phyloP scores from a whole-genome alignment of 2,888 invertebrate species.

The Hydroisotoma schaefferi region DNA sequence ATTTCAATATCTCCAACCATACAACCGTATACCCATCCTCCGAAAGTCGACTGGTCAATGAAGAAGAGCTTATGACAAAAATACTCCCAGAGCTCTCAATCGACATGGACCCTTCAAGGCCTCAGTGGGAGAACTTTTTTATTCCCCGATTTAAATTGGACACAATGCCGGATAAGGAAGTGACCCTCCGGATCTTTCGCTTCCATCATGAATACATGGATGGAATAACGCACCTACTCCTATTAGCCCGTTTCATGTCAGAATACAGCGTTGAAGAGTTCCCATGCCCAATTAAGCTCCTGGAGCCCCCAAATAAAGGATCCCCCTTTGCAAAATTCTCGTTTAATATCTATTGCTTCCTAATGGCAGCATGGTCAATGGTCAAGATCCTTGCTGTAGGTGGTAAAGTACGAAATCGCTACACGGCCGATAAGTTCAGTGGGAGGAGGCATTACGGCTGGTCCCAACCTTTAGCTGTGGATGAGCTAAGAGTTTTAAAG shows the following conservation, averaged over 20 bases:
- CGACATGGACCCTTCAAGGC: conserved; percentile 39
- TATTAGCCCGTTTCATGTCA: conserved; percentile 35
- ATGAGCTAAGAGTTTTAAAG: conserved; percentile 23
- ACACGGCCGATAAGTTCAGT: conserved; percentile 25
- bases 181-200: conserved; percentile 30
- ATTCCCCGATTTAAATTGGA: background rate
- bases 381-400: conserved; percentile 34
- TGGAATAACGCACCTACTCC: conserved; percentile 33
- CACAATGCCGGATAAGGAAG: background rate
- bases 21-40: conserved; percentile 18
- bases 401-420: conserved; percentile 28
- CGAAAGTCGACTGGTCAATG: conserved; percentile 13
- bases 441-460: conserved; percentile 34
- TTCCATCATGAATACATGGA: conserved; percentile 44
- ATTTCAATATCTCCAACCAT: conserved; percentile 38
- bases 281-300: conserved; percentile 35
- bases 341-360: conserved; percentile 26
- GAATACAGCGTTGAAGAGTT: conserved; percentile 27
- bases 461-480: conserved; percentile 28
- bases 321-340: conserved; percentile 20
- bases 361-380: conserved; percentile 35
- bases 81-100: conserved; percentile 25
- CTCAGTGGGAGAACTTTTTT: conserved; percentile 41
- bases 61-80: conserved; percentile 27
- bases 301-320: conserved; percentile 23